Evolutionary conservation across 2,888 invertebrate species (phyloP).

Genomic region (Buathra laborator): DNA sequence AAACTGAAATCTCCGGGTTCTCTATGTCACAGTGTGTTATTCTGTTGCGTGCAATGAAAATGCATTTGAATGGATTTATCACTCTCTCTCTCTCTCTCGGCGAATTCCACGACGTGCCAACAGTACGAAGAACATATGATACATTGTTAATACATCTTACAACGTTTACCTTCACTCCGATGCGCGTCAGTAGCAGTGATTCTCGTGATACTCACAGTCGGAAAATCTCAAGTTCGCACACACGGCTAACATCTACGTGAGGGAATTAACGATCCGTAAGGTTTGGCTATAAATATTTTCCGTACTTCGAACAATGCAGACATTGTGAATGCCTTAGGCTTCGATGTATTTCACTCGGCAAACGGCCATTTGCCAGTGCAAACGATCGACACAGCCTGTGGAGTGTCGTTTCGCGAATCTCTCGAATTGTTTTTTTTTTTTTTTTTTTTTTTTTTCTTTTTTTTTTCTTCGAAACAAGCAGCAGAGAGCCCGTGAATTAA

Average conservation of each 20-base stretch:
- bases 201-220: conserved; percentile 20
- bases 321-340: conserved; percentile 11
- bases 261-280: conserved; percentile 28
- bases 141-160: too few species aligned
- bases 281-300: background rate
- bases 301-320: conserved; percentile 14
- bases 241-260: background rate
- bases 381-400: background rate
- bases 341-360: background rate
- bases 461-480: background rate
- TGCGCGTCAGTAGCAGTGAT: too few species aligned
- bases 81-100: too few species aligned
- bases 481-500: background rate
- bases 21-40: background rate
- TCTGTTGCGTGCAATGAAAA: background rate
- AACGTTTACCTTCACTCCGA: too few species aligned
- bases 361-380: background rate
- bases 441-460: background rate
- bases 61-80: background rate
- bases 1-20: background rate
- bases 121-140: too few species aligned
- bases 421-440: background rate
- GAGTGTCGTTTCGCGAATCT: background rate
- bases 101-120: background rate
- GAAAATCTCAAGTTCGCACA: background rate